Evolutionary conservation across 2,888 invertebrate genomes (phyloP).

Genomic region (Liodrosophila aerea): DNA sequence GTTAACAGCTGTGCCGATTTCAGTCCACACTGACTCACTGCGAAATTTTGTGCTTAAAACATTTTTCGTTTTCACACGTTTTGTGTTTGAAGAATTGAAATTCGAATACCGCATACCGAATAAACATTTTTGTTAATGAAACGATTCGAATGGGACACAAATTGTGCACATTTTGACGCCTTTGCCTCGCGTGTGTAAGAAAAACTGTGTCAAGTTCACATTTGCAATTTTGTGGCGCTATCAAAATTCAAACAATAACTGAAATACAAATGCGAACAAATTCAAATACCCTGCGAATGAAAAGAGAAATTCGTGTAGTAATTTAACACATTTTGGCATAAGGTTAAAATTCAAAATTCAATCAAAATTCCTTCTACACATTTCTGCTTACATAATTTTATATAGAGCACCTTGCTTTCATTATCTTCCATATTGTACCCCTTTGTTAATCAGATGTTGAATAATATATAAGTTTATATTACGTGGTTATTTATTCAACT

Average conservation of each 20-base stretch:
- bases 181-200: conserved; percentile 1
- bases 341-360: no score
- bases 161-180: conserved; percentile 19
- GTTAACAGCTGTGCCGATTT: conserved; percentile 10
- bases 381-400: no score
- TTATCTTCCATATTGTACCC: no score
- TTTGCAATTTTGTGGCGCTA: conserved; percentile 19
- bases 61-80: conserved; percentile 54
- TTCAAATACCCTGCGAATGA: no score
- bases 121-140: conserved; percentile 42
- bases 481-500: conserved; percentile 18
- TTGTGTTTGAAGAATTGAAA: conserved; percentile 50
- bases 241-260: conserved; percentile 39
- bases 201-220: conserved; percentile 65
- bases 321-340: no score
- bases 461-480: conserved; percentile 11
- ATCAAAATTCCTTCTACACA: no score
- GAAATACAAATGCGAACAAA: not conserved
- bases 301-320: no score
- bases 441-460: conserved; percentile 14
- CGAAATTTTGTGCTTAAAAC: not conserved
- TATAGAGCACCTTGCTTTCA: no score
- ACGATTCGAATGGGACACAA: conserved; percentile 17
- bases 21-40: conserved; percentile 1
- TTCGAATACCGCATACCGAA: conserved; percentile 35